Conservation (phyloP, 2,113 vertebrate species). For the Hoplias malabaricus region DNA sequence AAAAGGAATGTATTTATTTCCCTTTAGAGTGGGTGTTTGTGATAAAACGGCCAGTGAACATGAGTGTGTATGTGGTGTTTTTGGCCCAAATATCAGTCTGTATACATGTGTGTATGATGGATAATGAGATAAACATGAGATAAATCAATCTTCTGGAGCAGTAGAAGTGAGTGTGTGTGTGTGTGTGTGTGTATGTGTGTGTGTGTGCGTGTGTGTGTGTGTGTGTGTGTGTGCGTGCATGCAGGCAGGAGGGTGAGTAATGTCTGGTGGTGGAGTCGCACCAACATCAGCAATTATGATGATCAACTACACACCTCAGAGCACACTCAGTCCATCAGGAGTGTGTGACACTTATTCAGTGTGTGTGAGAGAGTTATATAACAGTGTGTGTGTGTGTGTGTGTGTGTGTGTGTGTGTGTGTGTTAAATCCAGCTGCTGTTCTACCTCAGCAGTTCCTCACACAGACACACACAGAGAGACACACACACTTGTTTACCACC, state of each 20-base stretch:
- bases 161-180: no score
- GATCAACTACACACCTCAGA: not conserved
- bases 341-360: not conserved
- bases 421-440: constrained; percentile 29
- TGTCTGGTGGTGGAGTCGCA: not conserved
- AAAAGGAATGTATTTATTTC: no score
- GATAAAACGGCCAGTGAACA: no score
- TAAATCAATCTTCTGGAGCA: no score
- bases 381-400: not conserved
- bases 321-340: not conserved
- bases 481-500: not conserved
- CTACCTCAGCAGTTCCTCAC: not conserved
- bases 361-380: not conserved
- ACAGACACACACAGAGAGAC: not conserved
- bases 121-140: no score
- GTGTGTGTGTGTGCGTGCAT: no score
- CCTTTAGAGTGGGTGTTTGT: no score
- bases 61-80: no score
- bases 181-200: not conserved
- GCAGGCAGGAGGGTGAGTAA: no score
- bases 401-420: not conserved
- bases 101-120: no score
- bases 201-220: not conserved
- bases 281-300: not conserved
- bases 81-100: no score